Evolutionary conservation across 2,888 invertebrate species (phyloP).

Genomic region (Terebella lapidaria): DNA sequence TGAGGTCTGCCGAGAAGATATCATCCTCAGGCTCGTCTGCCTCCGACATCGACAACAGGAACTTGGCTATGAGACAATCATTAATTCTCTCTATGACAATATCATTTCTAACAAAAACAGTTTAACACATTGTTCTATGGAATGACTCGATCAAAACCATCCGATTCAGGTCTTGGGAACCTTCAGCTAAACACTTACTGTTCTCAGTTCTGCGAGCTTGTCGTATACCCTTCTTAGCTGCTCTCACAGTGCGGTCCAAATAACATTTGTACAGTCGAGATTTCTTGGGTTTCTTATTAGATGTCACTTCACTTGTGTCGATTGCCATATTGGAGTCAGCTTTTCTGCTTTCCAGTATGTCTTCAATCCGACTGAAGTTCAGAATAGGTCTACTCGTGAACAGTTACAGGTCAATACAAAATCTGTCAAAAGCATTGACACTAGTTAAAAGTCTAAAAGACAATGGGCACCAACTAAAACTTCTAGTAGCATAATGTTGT

Average conservation of each 20-base stretch:
- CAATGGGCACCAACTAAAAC: too few relatives aligned
- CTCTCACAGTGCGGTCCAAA: not conserved
- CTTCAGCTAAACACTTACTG: not conserved
- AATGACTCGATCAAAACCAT: too few relatives aligned
- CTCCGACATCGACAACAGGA: not conserved
- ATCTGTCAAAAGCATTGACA: too few relatives aligned
- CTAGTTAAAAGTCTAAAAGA: too few relatives aligned
- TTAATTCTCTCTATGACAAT: too few relatives aligned
- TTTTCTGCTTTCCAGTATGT: not conserved
- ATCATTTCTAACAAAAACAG: too few relatives aligned
- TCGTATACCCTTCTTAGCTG: not conserved
- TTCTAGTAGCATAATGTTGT: too few relatives aligned
- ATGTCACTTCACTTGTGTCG: not conserved
- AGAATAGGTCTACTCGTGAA: too few relatives aligned
- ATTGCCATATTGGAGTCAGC: not conserved
- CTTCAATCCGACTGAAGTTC: too few relatives aligned
- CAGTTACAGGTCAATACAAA: too few relatives aligned
- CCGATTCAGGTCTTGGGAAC: too few relatives aligned
- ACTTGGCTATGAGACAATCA: not conserved
- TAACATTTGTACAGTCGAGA: not conserved
- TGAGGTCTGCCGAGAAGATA: not conserved
- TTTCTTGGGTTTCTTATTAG: not conserved
- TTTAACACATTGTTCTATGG: too few relatives aligned
- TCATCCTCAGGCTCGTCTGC: not conserved
- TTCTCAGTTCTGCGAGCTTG: not conserved